A percentile compares a stretch with the other conserved stretches of the same genome.
These are phyloP conservation scores for Ceratotherium simum DNA, from an alignment of 2,113 vertebrate genomes.

Conservation along the genomic window DNA sequence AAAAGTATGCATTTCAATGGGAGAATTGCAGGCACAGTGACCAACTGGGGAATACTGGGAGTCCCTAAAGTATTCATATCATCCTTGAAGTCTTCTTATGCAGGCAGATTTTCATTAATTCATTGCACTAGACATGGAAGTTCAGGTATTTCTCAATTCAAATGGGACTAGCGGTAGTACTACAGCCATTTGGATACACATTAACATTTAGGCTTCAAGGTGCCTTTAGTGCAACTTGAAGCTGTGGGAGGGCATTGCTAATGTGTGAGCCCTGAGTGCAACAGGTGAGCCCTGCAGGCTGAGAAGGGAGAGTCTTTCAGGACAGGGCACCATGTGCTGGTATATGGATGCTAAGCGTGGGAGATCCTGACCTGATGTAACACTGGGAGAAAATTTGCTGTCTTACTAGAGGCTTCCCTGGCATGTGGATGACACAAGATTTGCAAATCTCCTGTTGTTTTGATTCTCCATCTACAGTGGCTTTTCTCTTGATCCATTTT, in stretches of 20 bases:
- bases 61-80: background rate
- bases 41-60: background rate
- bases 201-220: slow-evolving; percentile 2
- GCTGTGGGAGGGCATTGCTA: background rate
- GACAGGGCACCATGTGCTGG: background rate
- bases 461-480: background rate
- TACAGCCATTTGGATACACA: background rate
- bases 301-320: background rate
- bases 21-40: background rate
- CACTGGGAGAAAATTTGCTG: background rate
- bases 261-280: background rate
- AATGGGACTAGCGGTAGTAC: background rate
- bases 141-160: background rate
- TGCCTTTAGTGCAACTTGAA: slow-evolving; percentile 17
- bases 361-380: background rate
- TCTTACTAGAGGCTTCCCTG: background rate
- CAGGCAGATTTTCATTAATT: background rate
- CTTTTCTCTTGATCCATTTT: background rate
- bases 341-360: background rate
- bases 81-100: background rate
- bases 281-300: background rate
- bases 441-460: background rate
- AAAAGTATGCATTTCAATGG: background rate
- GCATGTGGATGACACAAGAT: background rate
- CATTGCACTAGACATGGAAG: background rate